Evolutionary conservation across 2,113 vertebrate genomes (phyloP).

Genomic region (Pogona vitticeps): DNA sequence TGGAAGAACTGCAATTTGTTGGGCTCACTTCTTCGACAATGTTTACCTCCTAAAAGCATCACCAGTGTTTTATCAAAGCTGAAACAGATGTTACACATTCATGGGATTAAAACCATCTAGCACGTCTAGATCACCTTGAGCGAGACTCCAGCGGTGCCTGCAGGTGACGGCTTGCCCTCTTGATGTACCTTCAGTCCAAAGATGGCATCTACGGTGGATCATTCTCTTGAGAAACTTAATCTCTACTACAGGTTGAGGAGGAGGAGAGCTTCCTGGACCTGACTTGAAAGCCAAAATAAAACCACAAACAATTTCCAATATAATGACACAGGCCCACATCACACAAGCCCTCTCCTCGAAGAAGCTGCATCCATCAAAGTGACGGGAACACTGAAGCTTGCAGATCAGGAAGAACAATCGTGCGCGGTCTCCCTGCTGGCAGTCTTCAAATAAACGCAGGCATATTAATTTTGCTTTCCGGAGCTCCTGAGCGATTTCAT

Average conservation of each 20-base stretch:
- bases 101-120: neutral
- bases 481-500: neutral
- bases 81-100: constrained; percentile 26
- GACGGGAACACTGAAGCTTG: neutral
- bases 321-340: neutral
- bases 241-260: neutral
- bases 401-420: neutral
- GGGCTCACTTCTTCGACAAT: constrained; percentile 14
- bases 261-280: neutral
- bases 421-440: neutral
- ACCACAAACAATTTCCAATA: constrained; percentile 3
- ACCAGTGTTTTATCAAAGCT: constrained; percentile 34
- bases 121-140: neutral
- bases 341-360: neutral
- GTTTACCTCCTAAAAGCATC: constrained; percentile 24
- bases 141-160: neutral
- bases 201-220: neutral
- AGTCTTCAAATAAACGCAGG: neutral
- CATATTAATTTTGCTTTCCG: neutral
- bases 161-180: neutral
- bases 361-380: neutral
- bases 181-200: constrained; percentile 9
- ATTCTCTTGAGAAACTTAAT: constrained; percentile 17
- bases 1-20: constrained; percentile 24
- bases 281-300: constrained; percentile 4